Base-by-base conservation (phyloP, 35 echinoderm and acorn worm species). In the Ophiothrix spiculata region DNA sequence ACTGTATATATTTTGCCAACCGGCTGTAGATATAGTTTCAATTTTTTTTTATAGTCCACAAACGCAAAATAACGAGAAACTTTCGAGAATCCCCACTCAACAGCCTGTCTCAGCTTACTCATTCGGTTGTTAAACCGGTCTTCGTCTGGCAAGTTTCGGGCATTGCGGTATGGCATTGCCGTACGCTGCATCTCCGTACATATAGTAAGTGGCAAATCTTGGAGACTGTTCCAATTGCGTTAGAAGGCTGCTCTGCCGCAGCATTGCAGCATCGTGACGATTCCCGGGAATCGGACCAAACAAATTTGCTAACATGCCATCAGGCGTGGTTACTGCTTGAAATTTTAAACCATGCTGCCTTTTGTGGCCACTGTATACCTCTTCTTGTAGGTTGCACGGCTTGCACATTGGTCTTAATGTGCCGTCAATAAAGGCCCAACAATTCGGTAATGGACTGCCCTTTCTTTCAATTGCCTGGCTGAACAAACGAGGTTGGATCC, bases 321-420 rank as follows among this genome's bases (percentile, higher is more conserved):
- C 17, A 12, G 79, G 35, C 15, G 39, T 33, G 10, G 33, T 46
- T 33, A 81, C 79, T 25, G 79, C 41, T 37, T 81, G 79, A 46
- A 81, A 81, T 45, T 81, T 81, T 37, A 81, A 33, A 17, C 17
- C 79, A 45, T 46, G 79, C 13, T 56, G 41, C 19, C 39, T 38
- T 46, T 46, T 81, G 19, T 81, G 79, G 41, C 79, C 79, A 46
- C 40, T 81, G 33, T 49, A 81, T 17, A 38, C 17, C 13, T 56
- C 39, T 38, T 33, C 17, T 33, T 81, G 79, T 12, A 56, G 19
- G 15, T 25, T 10, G 40, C 17, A 56, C 33, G 79, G 79, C 17
- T 17, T 38, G 33, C 79, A 81, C 10, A 81, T 81, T 38, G 79
- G 79, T 10, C 79, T 17, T 15, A 81, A 17, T 19, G 79, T 81